Conservation (phyloP, 64 coral and sea anemone species). For the Acropora tenuis region DNA sequence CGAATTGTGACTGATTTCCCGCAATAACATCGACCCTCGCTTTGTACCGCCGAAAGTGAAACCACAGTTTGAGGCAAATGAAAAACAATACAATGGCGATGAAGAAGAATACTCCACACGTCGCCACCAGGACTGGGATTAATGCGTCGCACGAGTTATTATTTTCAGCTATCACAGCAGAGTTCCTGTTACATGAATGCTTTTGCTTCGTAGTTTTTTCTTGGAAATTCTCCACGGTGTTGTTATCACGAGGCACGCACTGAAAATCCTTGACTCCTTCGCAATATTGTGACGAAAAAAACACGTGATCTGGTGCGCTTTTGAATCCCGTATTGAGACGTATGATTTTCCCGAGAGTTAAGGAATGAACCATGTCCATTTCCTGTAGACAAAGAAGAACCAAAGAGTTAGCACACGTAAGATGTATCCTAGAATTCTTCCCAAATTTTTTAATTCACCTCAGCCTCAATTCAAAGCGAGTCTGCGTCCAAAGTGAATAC, state of each 20-base stretch:
- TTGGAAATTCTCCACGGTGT: neutral
- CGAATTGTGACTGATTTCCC: neutral
- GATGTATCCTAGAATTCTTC: no score
- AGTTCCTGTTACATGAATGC: neutral
- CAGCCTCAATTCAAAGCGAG: no score
- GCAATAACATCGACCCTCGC: neutral
- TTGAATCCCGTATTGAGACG: conserved; percentile 71
- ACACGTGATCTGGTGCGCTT: conserved; percentile 70
- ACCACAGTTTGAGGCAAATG: neutral
- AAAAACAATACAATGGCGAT: neutral
- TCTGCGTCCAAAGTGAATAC: no score
- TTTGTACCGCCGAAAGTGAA: neutral
- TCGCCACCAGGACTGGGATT: neutral
- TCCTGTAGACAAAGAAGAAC: conserved; percentile 47
- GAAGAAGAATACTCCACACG: neutral
- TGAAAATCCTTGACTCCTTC: conserved; percentile 60
- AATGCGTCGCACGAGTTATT: neutral
- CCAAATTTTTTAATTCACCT: neutral
- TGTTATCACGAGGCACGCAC: conserved; percentile 54
- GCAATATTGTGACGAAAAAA: conserved; percentile 74
- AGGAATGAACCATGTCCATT: conserved; percentile 63
- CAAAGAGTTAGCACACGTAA: neutral
- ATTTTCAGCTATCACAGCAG: neutral
- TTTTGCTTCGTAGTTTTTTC: neutral
- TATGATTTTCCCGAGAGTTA: conserved; percentile 82